A percentile compares a stretch with the other conserved stretches of the same genome.
Evolutionary conservation across 2,797 vertebrate species (phyloP).

Genomic region (Aulostomus chinensis): DNA sequence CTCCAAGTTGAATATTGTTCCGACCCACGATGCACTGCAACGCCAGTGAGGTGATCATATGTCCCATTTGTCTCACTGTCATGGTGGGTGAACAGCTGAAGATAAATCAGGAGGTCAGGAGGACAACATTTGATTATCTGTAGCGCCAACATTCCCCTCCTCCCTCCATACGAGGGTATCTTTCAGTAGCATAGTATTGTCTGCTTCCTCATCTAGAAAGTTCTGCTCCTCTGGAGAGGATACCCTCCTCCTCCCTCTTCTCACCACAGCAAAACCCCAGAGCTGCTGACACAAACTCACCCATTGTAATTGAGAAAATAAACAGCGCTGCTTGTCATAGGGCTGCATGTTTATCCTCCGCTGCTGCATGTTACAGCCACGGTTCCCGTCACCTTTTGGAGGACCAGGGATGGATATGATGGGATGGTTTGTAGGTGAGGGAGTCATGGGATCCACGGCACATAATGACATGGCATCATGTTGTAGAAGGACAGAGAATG

Average conservation of each 20-base stretch:
- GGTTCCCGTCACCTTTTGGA: constrained; percentile 36
- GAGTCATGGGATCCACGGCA: neutral
- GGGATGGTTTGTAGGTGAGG: constrained; percentile 8
- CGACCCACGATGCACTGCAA: constrained; percentile 4
- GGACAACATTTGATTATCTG: too few species aligned
- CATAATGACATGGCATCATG: neutral
- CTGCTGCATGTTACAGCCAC: constrained; percentile 19
- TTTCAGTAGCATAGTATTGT: neutral
- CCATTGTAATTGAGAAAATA: constrained; percentile 58
- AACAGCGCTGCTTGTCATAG: constrained; percentile 40
- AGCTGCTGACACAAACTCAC: constrained; percentile 50
- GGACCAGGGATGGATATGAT: constrained; percentile 11
- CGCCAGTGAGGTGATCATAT: constrained; percentile 27
- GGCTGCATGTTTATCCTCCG: constrained; percentile 42
- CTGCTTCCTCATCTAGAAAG: constrained; percentile 9
- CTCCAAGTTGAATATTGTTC: too few species aligned
- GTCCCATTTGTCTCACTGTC: constrained; percentile 36
- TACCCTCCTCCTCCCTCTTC: constrained; percentile 1
- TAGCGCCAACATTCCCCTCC: too few species aligned
- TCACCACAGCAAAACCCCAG: constrained; percentile 24
- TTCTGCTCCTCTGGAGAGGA: constrained; percentile 20
- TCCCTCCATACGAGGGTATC: too few species aligned
- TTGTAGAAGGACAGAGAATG: neutral
- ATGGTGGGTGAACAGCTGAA: constrained; percentile 16
- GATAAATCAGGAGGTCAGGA: constrained; percentile 13